These are phyloP conservation scores for Drosophila bifasciata DNA, from an alignment of 1,140 invertebrate species.

Conservation along the genomic window DNA sequence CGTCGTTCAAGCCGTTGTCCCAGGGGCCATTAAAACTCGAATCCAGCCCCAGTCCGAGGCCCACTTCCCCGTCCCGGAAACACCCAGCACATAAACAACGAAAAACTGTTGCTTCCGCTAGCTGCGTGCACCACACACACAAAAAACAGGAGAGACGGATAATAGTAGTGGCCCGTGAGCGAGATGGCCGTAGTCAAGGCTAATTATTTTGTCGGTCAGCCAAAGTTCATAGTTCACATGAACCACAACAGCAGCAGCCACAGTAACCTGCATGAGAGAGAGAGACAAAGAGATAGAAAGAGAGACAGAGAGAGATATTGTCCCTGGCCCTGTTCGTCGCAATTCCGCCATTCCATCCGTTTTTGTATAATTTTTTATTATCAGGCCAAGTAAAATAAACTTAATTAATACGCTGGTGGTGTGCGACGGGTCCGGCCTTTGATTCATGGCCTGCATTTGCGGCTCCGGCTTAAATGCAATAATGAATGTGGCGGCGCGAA, in stretches of 20 bases:
- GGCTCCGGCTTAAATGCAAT: slow-evolving; percentile 59
- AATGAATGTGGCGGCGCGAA: slow-evolving; percentile 51
- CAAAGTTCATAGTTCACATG: slow-evolving; percentile 79
- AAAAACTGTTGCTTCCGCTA: slow-evolving; percentile 76
- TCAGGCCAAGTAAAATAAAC: slow-evolving; percentile 73
- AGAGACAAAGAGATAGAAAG: too few species aligned
- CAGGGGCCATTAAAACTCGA: slow-evolving; percentile 67
- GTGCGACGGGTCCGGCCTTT: slow-evolving; percentile 39
- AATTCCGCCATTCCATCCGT: slow-evolving; percentile 19
- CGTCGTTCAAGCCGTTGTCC: slow-evolving; percentile 68
- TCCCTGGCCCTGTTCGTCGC: slow-evolving; percentile 16
- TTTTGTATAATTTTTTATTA: slow-evolving; percentile 75
- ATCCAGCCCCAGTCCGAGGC: background rate
- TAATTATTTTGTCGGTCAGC: slow-evolving; percentile 80
- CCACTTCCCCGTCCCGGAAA: slow-evolving; percentile 45
- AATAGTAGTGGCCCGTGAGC: too few species aligned
- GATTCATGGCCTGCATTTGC: slow-evolving; percentile 73
- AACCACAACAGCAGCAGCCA: slow-evolving; percentile 37
- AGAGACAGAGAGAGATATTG: too few species aligned
- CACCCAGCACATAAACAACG: slow-evolving; percentile 62
- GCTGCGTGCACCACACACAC: slow-evolving; percentile 19
- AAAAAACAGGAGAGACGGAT: background rate
- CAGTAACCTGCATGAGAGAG: background rate
- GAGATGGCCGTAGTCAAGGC: slow-evolving; percentile 38
- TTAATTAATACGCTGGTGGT: slow-evolving; percentile 67